Evolutionary conservation across 2,888 invertebrate species (phyloP).

Genomic region (Ennomos erosarius): DNA sequence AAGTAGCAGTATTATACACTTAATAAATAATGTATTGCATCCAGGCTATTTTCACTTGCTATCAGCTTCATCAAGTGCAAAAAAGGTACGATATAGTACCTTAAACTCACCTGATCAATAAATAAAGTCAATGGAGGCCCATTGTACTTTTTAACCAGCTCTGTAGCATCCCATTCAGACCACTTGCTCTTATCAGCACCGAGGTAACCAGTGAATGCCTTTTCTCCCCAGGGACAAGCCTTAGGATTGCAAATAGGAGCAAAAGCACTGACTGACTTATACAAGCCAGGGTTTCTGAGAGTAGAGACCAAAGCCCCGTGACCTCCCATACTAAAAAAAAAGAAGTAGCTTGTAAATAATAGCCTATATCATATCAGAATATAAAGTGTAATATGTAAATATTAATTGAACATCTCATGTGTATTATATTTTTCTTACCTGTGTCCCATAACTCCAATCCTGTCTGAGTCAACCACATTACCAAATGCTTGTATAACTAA

Average conservation of each 20-base stretch:
- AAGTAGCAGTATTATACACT: too few relatives aligned
- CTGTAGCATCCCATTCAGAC: slow-evolving; percentile 95
- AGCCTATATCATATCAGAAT: too few relatives aligned
- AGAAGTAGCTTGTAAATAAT: neutral
- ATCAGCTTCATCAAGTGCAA: too few relatives aligned
- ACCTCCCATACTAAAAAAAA: slow-evolving; percentile 94
- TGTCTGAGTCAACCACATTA: slow-evolving; percentile 76
- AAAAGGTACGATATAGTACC: neutral
- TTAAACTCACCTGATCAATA: slow-evolving; percentile 92
- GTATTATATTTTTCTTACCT: slow-evolving; percentile 77
- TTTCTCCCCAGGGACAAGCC: slow-evolving; percentile 94
- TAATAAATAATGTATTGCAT: too few relatives aligned
- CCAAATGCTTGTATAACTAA: slow-evolving; percentile 91
- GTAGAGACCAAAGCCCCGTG: slow-evolving; percentile 97
- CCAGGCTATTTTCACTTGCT: too few relatives aligned
- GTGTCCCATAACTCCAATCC: slow-evolving; percentile 92
- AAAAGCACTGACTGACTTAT: slow-evolving; percentile 96
- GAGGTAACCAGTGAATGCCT: slow-evolving; percentile 93
- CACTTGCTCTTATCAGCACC: slow-evolving; percentile 89
- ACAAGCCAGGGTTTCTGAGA: slow-evolving; percentile 95
- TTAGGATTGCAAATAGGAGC: slow-evolving; percentile 97
- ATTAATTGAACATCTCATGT: too few relatives aligned
- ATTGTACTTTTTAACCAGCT: slow-evolving; percentile 91
- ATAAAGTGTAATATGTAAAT: too few relatives aligned
- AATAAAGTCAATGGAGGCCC: slow-evolving; percentile 94